Conservation (phyloP, 37 sponge, comb jelly and placozoan genomes). For the Corticium candelabrum region DNA sequence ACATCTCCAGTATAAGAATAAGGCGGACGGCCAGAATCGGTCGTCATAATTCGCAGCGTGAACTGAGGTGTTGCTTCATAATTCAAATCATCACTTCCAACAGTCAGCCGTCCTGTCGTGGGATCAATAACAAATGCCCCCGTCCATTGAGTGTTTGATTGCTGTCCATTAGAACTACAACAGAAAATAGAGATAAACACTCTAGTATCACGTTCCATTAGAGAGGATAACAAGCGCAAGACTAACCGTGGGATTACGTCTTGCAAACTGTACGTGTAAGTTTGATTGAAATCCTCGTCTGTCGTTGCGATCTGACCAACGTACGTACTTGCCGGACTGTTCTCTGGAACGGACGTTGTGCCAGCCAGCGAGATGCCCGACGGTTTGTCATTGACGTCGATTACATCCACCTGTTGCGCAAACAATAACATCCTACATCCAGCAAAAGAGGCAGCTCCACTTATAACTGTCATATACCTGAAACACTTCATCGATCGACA, state of each 20-base stretch:
- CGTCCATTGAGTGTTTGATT: not conserved
- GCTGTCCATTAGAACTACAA: not conserved
- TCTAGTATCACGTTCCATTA: too few relatives aligned
- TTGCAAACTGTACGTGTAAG: not conserved
- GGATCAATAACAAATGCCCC: not conserved
- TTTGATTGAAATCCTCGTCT: not conserved
- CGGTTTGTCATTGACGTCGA: slow-evolving; percentile 2
- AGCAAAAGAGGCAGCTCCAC: too few relatives aligned
- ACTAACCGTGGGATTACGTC: not conserved
- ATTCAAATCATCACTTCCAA: not conserved
- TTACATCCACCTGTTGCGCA: not conserved
- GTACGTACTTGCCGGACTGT: not conserved
- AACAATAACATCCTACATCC: too few relatives aligned
- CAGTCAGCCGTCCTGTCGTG: not conserved
- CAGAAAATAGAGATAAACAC: too few relatives aligned
- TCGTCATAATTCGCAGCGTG: not conserved
- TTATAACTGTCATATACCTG: too few relatives aligned
- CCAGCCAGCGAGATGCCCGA: not conserved
- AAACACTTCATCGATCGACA: not conserved
- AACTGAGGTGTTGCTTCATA: not conserved
- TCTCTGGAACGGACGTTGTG: not conserved
- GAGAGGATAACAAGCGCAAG: too few relatives aligned
- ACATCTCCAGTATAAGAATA: not conserved
- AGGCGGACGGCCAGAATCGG: not conserved
- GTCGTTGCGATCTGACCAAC: not conserved